Evolutionary conservation across 1,140 invertebrate species (phyloP).

Genomic region (Bombus terrestris): DNA sequence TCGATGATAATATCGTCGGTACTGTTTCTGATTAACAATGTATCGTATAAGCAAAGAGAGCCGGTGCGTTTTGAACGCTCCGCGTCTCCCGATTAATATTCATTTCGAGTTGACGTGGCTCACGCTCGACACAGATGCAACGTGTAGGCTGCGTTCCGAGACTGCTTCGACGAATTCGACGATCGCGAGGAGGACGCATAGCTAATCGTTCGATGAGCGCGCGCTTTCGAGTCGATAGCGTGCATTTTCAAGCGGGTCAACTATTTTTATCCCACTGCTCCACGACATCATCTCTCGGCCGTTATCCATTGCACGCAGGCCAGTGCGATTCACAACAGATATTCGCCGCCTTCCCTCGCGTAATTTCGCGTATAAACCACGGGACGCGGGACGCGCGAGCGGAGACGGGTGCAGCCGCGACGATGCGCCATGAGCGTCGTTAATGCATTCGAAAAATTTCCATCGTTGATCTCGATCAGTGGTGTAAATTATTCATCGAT

Average conservation of each 20-base stretch:
- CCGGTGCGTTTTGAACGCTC: not conserved
- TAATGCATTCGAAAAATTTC: slow-evolving; percentile 40
- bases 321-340: not conserved
- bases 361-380: not conserved
- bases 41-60: not conserved
- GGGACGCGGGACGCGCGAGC: not conserved
- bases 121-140: not conserved
- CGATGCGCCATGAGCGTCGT: not conserved
- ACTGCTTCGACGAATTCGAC: not conserved
- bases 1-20: not conserved
- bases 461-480: slow-evolving; percentile 17
- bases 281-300: slow-evolving; percentile 22
- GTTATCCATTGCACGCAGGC: slow-evolving; percentile 12
- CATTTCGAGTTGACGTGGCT: not conserved
- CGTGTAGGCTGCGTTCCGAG: not conserved
- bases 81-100: slow-evolving; percentile 24
- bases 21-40: not conserved
- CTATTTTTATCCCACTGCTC: slow-evolving; percentile 48
- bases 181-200: not conserved
- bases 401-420: too few relatives aligned
- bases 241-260: slow-evolving; percentile 54
- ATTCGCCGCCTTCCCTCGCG: not conserved
- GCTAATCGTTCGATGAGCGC: not conserved
- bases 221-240: slow-evolving; percentile 32
- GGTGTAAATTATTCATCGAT: slow-evolving; percentile 23